These are phyloP conservation scores for Bovichtus diacanthus DNA, from an alignment of 2,797 vertebrate genomes.

Conservation along the genomic window DNA sequence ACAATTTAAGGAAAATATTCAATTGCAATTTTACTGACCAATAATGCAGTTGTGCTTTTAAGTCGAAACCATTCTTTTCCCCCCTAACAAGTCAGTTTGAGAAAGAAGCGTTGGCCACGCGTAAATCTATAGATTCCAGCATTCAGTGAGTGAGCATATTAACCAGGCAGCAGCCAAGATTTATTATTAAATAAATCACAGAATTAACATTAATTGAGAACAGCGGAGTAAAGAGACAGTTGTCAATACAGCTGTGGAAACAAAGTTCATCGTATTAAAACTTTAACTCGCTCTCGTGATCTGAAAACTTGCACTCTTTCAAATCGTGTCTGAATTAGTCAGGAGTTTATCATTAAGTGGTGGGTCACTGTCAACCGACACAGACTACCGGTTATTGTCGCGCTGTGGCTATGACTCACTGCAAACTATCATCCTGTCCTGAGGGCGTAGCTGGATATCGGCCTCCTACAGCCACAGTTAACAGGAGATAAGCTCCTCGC, in stretches of 20 bases:
- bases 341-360: slow-evolving; percentile 32
- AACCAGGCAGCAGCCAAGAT: background rate
- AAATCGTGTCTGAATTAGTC: background rate
- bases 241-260: background rate
- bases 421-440: slow-evolving; percentile 54
- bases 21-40: background rate
- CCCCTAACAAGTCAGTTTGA: too few species aligned
- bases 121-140: background rate
- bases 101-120: background rate
- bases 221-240: slow-evolving; percentile 1
- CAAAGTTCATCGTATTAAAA: background rate
- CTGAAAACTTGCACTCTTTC: background rate
- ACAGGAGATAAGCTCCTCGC: slow-evolving; percentile 63
- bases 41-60: background rate
- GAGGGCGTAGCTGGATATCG: slow-evolving; percentile 37
- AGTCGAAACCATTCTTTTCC: too few species aligned
- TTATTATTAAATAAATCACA: background rate
- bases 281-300: background rate
- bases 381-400: slow-evolving; percentile 28
- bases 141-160: background rate
- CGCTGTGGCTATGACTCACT: slow-evolving; percentile 42
- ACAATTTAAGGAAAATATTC: background rate
- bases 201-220: background rate
- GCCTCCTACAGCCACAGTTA: slow-evolving; percentile 56
- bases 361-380: slow-evolving; percentile 35